phyloP scores from a whole-genome alignment of 2,113 vertebrate genomes.

The Pelmatolapia mariae region DNA sequence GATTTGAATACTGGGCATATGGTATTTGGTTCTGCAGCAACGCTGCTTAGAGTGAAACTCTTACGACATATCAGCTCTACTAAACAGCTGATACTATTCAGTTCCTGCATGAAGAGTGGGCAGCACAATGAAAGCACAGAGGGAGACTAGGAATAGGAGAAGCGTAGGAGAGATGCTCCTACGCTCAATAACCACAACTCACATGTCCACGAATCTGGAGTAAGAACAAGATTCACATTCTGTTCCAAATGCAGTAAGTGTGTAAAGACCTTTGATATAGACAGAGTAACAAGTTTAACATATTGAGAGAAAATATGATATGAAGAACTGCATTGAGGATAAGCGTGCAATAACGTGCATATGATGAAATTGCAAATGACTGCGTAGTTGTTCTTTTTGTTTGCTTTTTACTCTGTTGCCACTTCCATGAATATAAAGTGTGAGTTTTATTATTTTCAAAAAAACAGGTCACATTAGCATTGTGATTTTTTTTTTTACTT shows the following conservation, averaged over 20 bases:
- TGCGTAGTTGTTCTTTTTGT: background rate
- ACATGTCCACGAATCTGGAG: background rate
- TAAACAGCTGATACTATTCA: constrained; percentile 18
- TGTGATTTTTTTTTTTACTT: background rate
- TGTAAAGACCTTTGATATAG: background rate
- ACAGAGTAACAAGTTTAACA: background rate
- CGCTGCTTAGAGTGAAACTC: background rate
- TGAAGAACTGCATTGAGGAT: background rate
- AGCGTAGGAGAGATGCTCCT: constrained; percentile 45
- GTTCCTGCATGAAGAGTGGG: constrained; percentile 25
- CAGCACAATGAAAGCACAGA: constrained; percentile 17
- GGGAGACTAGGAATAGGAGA: constrained; percentile 21
- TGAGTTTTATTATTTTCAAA: background rate
- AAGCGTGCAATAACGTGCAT: background rate
- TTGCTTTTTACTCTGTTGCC: background rate
- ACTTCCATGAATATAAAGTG: background rate
- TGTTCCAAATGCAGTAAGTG: constrained; percentile 2
- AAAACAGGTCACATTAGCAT: background rate
- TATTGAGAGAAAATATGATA: background rate
- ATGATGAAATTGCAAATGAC: background rate
- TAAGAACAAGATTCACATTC: background rate
- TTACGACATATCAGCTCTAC: background rate
- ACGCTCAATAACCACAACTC: background rate
- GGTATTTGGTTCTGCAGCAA: background rate
- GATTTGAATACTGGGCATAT: background rate